Evolutionary conservation across 1,140 invertebrate genomes (phyloP).

Genomic region (Pseudoatta argentina): DNA sequence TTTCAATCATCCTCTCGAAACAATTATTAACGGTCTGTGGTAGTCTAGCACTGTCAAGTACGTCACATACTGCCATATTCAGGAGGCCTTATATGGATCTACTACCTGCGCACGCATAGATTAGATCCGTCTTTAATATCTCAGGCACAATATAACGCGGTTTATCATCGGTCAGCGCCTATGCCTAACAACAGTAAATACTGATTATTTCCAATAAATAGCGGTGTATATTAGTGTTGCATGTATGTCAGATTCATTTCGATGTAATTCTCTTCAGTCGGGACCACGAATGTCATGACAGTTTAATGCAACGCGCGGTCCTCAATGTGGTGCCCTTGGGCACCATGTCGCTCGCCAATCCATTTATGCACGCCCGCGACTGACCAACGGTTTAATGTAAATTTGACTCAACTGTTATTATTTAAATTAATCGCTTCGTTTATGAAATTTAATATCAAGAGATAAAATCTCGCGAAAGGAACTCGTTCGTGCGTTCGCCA

Average conservation of each 20-base stretch:
- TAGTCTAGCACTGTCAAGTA: constrained; percentile 11
- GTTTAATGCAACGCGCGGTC: constrained; percentile 39
- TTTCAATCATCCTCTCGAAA: constrained; percentile 10
- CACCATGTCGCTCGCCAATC: constrained; percentile 34
- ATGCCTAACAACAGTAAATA: constrained; percentile 45
- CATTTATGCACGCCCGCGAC: constrained; percentile 33
- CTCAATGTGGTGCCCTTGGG: constrained; percentile 48
- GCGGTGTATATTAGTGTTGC: neutral
- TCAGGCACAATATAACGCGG: neutral
- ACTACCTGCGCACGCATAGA: neutral
- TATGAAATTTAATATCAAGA: neutral
- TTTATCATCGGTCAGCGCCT: neutral
- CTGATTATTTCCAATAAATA: constrained; percentile 31
- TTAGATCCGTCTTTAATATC: constrained; percentile 23
- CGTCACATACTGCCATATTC: neutral
- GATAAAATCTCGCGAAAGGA: constrained; percentile 6
- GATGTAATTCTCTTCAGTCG: constrained; percentile 40
- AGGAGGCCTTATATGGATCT: neutral
- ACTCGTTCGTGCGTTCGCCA: neutral
- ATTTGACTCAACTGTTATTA: constrained; percentile 32
- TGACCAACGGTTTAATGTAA: constrained; percentile 35
- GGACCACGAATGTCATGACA: constrained; percentile 41
- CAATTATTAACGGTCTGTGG: constrained; percentile 1
- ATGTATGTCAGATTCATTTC: constrained; percentile 31
- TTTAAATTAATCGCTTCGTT: constrained; percentile 34